Base-by-base conservation (phyloP, 35 echinoderm and acorn worm species). In the Eucidaris tribuloides region DNA sequence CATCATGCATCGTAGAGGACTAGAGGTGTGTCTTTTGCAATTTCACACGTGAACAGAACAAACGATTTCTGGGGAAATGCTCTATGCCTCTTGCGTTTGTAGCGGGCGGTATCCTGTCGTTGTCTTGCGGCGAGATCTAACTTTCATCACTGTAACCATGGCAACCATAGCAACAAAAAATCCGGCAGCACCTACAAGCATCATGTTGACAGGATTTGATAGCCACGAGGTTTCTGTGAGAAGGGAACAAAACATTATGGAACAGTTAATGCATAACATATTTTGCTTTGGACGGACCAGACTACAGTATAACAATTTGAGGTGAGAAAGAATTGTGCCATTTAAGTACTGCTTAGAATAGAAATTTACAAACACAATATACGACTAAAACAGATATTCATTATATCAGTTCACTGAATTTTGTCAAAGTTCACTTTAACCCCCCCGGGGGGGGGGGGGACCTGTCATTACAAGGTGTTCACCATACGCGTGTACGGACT, bases 101-200 rank as follows among this genome's bases (percentile, higher is more conserved):
- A 74, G 68, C 38, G 28, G 68, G 36, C 37, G 29, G 68, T 74
- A 74, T 44, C 68, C 68, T 44, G 24, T 44, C 7, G 68, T 25
- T 3, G 35, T 5, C 25, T 74, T 38, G 11, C 36, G 0, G 25
- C 68, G 68, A n/a, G 35, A 38, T 74, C 68, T 74, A 33, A 38
- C 38, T 36, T 74, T 74, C 37, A 2, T 74, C 0, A 74, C 68
- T 6, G 68, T 41, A 25, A 74, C 68, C 68, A 74, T 74, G n/a
- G 68, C 68, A 74, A 74, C 68, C 68, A 74, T 44, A 36, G 68
- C 37, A 20, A 74, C 44, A 36, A 74, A 74, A 40, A 74, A 74
- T 15, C 68, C 68, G 44, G 68, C 68, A 22, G 68, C 41, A n/a
- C 28, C 68, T 22, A 74, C 68, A 7, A 74, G 68, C 68, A 74